Conservation (phyloP, 2,888 invertebrate genomes). For the Arge pagana region DNA sequence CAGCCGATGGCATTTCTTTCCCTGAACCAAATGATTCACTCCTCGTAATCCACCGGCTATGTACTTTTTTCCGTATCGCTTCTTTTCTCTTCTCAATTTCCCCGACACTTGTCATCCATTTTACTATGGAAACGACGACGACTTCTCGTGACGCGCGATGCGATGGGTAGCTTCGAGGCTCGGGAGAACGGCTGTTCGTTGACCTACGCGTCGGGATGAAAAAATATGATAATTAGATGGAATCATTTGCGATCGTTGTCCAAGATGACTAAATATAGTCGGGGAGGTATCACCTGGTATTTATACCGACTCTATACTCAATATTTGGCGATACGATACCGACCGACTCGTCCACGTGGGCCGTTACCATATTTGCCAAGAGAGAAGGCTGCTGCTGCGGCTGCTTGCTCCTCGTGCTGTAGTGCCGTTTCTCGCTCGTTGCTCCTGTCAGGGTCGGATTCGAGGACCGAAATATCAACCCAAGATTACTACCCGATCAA, state of each 20-base stretch:
- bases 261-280: slow-evolving; percentile 47
- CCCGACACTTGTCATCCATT: too few relatives aligned
- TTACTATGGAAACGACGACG: too few relatives aligned
- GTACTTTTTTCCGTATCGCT: too few relatives aligned
- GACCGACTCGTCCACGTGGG: slow-evolving; percentile 43
- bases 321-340: slow-evolving; percentile 52
- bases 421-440: slow-evolving; percentile 13
- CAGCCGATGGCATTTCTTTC: too few relatives aligned
- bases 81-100: too few relatives aligned
- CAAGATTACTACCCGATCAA: too few relatives aligned
- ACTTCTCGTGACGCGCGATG: too few relatives aligned
- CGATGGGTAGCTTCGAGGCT: too few relatives aligned
- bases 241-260: slow-evolving; percentile 36
- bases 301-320: slow-evolving; percentile 38
- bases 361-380: slow-evolving; percentile 42
- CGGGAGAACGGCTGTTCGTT: too few relatives aligned
- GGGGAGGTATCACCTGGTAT: slow-evolving; percentile 34
- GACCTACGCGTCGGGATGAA: too few relatives aligned
- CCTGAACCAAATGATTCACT: too few relatives aligned
- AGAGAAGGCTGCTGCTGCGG: slow-evolving; percentile 17
- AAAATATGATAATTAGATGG: slow-evolving; percentile 16
- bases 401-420: slow-evolving; percentile 15
- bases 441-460: slow-evolving; percentile 1
- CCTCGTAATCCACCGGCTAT: too few relatives aligned
- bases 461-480: slow-evolving; percentile 10